A percentile compares a stretch with the other conserved stretches of the same genome.
Conservation (phyloP, 2,113 vertebrate species). For the Siphamia tubifer region DNA sequence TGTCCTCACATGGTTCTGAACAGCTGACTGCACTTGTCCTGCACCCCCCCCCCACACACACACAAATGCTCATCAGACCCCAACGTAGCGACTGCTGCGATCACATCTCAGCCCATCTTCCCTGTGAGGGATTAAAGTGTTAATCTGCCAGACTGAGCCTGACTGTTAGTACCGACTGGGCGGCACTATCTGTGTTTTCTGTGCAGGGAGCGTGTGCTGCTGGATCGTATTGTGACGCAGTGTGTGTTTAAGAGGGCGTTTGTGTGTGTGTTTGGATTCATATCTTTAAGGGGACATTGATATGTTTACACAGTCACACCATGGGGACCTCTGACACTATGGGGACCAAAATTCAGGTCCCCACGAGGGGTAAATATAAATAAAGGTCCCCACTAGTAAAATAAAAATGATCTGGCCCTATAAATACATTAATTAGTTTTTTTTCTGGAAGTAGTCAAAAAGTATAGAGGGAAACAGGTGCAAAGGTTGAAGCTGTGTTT, state of each 20-base stretch:
- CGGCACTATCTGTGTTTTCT: conserved; percentile 35
- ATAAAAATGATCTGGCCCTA: too few relatives aligned
- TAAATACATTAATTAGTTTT: too few relatives aligned
- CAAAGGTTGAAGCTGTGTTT: too few relatives aligned
- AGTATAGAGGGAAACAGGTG: not conserved
- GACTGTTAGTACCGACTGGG: conserved; percentile 44
- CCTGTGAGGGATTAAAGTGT: conserved; percentile 71
- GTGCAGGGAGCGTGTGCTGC: conserved; percentile 17
- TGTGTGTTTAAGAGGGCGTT: not conserved
- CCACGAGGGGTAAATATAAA: too few relatives aligned
- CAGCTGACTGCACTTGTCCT: conserved; percentile 37
- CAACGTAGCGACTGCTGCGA: conserved; percentile 23
- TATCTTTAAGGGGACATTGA: too few relatives aligned
- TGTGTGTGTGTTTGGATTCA: not conserved
- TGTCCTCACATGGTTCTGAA: conserved; percentile 28
- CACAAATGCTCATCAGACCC: conserved; percentile 30
- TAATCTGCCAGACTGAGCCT: conserved; percentile 64
- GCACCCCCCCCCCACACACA: conserved; percentile 25
- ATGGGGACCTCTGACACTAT: too few relatives aligned
- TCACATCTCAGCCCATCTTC: conserved; percentile 59
- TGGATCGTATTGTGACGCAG: not conserved
- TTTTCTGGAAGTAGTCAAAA: not conserved
- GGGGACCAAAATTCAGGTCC: too few relatives aligned
- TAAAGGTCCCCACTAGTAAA: too few relatives aligned
- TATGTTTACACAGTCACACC: too few relatives aligned